A percentile compares a stretch with the other conserved stretches of the same genome.
Evolutionary conservation across 1,140 invertebrate species (phyloP).

Genomic region (Mycetomoellerius zeteki): DNA sequence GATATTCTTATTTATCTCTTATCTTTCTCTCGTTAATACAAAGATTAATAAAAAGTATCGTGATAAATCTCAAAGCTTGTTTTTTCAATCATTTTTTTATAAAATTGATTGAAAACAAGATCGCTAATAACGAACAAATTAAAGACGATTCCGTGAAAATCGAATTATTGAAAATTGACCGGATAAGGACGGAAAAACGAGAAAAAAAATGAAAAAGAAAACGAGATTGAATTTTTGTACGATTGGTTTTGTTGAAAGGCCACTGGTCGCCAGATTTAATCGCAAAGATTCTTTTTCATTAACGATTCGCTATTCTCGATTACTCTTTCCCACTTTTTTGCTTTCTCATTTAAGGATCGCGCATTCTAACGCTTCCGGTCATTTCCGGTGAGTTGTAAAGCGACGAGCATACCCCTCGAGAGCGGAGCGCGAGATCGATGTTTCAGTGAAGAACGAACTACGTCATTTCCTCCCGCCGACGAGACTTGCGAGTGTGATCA

Average conservation of each 20-base stretch:
- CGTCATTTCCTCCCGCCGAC: constrained; percentile 22
- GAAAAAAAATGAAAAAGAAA: not conserved
- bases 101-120: not conserved
- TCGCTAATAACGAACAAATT: constrained; percentile 72
- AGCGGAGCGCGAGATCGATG: constrained; percentile 20
- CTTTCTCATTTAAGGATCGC: constrained; percentile 10
- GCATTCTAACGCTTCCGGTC: constrained; percentile 43
- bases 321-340: constrained; percentile 22
- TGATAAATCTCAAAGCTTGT: not conserved
- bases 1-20: not conserved
- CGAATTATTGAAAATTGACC: constrained; percentile 78
- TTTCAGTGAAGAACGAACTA: constrained; percentile 22
- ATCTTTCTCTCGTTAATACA: not conserved
- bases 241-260: constrained; percentile 74
- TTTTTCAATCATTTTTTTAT: not conserved
- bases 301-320: constrained; percentile 3
- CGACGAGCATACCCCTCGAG: constrained; percentile 22
- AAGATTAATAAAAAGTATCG: constrained; percentile 6
- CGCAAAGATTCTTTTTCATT: constrained; percentile 43
- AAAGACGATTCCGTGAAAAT: constrained; percentile 69
- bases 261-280: constrained; percentile 67
- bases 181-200: constrained; percentile 49
- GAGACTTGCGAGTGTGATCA: constrained; percentile 24
- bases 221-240: constrained; percentile 79
- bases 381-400: constrained; percentile 47